Evolutionary conservation across 2,113 vertebrate species (phyloP).

Genomic region (Erythrolamprus reginae): DNA sequence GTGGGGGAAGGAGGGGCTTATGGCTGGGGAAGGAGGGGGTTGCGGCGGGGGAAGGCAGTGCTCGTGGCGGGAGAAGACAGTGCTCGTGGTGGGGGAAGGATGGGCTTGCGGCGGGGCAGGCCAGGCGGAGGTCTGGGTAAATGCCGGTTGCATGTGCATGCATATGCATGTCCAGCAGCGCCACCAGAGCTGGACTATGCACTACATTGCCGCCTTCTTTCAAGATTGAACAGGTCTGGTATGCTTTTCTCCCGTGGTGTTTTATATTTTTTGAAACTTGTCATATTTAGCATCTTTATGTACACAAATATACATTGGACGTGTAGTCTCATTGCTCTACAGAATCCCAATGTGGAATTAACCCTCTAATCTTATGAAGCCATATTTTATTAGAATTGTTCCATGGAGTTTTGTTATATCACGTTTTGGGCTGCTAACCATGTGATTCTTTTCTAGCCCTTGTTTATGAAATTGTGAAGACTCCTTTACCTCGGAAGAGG

Average conservation of each 20-base stretch:
- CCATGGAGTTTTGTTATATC: not conserved
- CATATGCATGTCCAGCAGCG: too few relatives aligned
- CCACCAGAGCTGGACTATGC: too few relatives aligned
- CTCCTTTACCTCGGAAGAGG: conserved; percentile 11
- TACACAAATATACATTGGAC: not conserved
- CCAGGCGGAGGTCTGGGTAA: too few relatives aligned
- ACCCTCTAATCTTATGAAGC: not conserved
- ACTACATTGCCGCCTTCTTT: too few relatives aligned
- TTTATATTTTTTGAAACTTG: not conserved
- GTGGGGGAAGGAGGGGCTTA: too few relatives aligned
- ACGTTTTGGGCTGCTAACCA: not conserved
- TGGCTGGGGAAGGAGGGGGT: too few relatives aligned
- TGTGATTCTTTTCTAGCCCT: conserved; percentile 35
- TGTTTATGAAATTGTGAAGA: conserved; percentile 22
- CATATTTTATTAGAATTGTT: not conserved
- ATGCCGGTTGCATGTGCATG: too few relatives aligned
- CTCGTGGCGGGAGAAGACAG: too few relatives aligned
- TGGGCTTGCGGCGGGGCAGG: too few relatives aligned
- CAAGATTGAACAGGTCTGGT: not conserved
- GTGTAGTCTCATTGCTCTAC: not conserved
- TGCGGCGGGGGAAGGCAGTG: too few relatives aligned
- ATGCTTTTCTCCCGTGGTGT: not conserved
- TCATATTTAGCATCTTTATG: not conserved
- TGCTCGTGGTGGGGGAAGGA: too few relatives aligned
- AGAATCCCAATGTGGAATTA: not conserved